Conservation (phyloP, 2,888 invertebrate genomes). For the Diarsia brunnea region DNA sequence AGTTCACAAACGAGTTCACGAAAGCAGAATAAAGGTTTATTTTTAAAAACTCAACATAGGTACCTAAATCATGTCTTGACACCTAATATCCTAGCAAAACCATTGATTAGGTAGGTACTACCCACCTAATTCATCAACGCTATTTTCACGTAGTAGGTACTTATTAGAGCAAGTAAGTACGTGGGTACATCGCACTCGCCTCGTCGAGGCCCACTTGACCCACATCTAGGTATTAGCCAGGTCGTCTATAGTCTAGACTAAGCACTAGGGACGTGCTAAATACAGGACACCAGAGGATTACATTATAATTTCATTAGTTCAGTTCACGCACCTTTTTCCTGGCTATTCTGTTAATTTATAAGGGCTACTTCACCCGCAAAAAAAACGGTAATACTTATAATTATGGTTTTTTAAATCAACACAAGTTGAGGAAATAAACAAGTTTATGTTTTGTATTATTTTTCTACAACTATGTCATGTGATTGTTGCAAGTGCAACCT, state of each 20-base stretch:
- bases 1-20: conserved; percentile 20
- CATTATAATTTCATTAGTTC: conserved; percentile 35
- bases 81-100: not conserved
- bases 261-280: conserved; percentile 41
- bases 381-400: not conserved
- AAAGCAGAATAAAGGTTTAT: not conserved
- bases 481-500: too few species aligned
- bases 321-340: conserved; percentile 8
- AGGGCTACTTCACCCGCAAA: too few species aligned
- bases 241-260: conserved; percentile 50
- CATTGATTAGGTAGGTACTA: not conserved
- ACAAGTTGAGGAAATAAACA: not conserved
- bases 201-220: conserved; percentile 61
- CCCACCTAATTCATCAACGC: not conserved
- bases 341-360: not conserved
- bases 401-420: not conserved
- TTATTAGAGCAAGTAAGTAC: conserved; percentile 12
- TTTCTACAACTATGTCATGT: not conserved
- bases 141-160: not conserved
- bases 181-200: conserved; percentile 40
- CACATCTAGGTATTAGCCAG: conserved; percentile 55
- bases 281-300: conserved; percentile 29
- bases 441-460: not conserved
- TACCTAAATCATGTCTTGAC: not conserved
- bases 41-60: not conserved